phyloP scores from a whole-genome alignment of 2,797 vertebrate species.

The Harpagifer antarcticus region DNA sequence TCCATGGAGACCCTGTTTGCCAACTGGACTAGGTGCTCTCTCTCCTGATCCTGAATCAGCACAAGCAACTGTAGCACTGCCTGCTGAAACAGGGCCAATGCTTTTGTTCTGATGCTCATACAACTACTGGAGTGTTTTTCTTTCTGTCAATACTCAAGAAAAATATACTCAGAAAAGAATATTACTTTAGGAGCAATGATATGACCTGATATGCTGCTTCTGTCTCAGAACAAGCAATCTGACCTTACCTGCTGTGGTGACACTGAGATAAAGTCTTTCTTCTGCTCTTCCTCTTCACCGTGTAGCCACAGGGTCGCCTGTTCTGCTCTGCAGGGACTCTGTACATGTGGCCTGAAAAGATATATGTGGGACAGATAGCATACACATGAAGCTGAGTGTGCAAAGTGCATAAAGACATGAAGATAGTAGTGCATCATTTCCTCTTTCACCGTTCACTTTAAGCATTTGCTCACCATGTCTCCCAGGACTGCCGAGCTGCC shows the following conservation, averaged over 20 bases:
- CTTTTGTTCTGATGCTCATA: constrained; percentile 21
- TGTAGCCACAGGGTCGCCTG: constrained; percentile 66
- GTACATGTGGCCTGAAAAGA: constrained; percentile 72
- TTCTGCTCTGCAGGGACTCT: constrained; percentile 57
- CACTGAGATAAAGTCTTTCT: constrained; percentile 15
- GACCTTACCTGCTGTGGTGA: constrained; percentile 69
- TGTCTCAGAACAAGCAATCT: neutral
- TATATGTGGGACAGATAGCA: neutral
- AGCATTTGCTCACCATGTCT: constrained; percentile 76
- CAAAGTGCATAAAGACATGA: neutral
- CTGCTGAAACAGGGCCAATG: constrained; percentile 59
- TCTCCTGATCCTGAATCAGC: constrained; percentile 83
- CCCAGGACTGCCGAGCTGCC: constrained; percentile 82
- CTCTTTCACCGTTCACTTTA: neutral
- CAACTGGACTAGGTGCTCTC: constrained; percentile 75
- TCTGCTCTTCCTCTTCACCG: constrained; percentile 37
- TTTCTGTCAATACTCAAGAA: neutral
- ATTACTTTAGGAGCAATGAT: neutral
- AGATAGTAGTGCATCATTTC: neutral
- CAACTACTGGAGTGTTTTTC: neutral
- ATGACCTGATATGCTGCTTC: neutral
- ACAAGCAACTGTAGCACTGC: constrained; percentile 79
- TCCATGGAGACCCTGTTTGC: constrained; percentile 68
- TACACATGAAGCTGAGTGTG: neutral
- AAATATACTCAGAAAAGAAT: neutral